phyloP scores from a whole-genome alignment of 2,797 vertebrate species.

The Coreius guichenoti region DNA sequence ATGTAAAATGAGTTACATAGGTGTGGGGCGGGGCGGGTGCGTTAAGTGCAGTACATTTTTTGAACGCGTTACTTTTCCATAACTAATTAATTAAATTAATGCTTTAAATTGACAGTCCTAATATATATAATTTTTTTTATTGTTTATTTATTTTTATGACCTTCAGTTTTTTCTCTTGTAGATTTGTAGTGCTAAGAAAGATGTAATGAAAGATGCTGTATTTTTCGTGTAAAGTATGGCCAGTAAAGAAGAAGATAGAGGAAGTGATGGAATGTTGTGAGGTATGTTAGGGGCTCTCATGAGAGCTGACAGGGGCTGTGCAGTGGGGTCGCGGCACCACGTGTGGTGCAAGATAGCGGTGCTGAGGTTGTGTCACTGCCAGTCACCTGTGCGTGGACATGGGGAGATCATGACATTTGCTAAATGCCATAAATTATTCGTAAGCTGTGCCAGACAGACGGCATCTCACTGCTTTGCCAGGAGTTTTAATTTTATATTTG shows the following conservation, averaged over 20 bases:
- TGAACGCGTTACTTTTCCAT: too few relatives aligned
- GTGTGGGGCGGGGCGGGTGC: too few relatives aligned
- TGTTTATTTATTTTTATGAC: too few relatives aligned
- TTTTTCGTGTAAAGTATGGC: neutral
- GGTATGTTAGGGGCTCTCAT: constrained; percentile 36
- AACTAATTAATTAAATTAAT: too few relatives aligned
- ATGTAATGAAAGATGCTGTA: neutral
- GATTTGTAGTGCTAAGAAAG: neutral
- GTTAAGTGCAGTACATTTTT: too few relatives aligned
- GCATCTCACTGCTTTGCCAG: neutral
- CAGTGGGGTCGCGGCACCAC: constrained; percentile 10
- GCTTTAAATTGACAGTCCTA: too few relatives aligned
- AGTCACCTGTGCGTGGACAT: constrained; percentile 32
- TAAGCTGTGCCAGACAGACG: constrained; percentile 4
- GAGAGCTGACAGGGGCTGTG: constrained; percentile 44
- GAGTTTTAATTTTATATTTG: neutral
- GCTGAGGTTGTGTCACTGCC: constrained; percentile 45
- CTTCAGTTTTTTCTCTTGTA: neutral
- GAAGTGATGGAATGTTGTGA: neutral
- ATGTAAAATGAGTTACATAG: too few relatives aligned
- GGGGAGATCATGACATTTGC: constrained; percentile 47
- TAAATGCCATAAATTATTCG: constrained; percentile 54
- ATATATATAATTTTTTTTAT: neutral
- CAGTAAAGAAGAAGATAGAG: neutral
- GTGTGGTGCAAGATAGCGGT: neutral